Conservation (phyloP, 2,113 vertebrate species). For the Macaca nemestrina region DNA sequence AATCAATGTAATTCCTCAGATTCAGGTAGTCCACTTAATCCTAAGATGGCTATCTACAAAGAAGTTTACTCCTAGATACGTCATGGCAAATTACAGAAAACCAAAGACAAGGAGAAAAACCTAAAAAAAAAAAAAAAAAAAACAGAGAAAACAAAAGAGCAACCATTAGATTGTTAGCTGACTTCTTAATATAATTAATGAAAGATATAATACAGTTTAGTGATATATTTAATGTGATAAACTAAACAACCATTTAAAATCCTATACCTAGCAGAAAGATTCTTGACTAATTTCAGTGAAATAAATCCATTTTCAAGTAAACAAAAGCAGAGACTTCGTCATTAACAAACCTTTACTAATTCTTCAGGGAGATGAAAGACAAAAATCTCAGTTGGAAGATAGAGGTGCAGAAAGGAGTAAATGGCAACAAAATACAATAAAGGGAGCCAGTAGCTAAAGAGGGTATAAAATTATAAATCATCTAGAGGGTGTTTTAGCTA, state of each 20-base stretch:
- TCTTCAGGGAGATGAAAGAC: background rate
- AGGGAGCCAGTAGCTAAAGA: background rate
- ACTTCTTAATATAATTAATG: background rate
- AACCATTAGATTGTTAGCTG: background rate
- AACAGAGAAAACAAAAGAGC: background rate
- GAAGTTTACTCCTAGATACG: background rate
- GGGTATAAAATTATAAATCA: background rate
- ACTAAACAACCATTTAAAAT: constrained; percentile 1
- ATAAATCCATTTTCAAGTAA: background rate
- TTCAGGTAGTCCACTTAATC: background rate
- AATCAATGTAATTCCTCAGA: background rate
- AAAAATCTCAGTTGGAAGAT: background rate
- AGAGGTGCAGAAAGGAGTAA: background rate
- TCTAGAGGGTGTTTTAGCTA: background rate
- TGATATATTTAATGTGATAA: background rate
- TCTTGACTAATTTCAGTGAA: background rate
- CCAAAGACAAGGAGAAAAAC: background rate
- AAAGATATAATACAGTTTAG: background rate
- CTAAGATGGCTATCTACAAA: background rate
- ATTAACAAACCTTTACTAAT: background rate
- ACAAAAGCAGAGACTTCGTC: background rate
- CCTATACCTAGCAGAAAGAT: background rate
- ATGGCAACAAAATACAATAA: background rate
- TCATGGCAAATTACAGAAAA: constrained; percentile 18
- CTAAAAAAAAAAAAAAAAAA: background rate